Percentiles rank a stretch among this genome's conserved stretches.
Evolutionary conservation across 2,797 vertebrate species (phyloP).

Genomic region (Lepidocolaptes lacrymiger): DNA sequence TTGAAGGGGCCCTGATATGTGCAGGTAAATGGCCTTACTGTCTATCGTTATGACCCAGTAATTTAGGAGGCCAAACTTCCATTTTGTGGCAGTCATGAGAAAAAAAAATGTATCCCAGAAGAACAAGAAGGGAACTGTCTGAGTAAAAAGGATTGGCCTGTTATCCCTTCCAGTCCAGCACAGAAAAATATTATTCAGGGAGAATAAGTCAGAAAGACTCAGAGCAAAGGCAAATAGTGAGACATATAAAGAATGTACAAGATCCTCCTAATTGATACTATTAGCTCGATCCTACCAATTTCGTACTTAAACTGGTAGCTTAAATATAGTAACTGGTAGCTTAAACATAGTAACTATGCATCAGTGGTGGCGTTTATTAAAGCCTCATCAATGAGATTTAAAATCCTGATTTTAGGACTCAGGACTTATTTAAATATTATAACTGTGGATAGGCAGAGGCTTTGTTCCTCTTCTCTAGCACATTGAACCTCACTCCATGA

Average conservation of each 20-base stretch:
- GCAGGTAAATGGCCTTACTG: constrained; percentile 14
- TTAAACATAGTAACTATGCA: not conserved
- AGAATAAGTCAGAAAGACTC: not conserved
- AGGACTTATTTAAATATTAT: not conserved
- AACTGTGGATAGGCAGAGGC: not conserved
- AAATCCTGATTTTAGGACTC: not conserved
- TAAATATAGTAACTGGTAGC: not conserved
- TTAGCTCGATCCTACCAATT: not conserved
- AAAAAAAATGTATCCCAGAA: constrained; percentile 10
- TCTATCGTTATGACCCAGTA: not conserved
- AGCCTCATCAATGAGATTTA: not conserved
- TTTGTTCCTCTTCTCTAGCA: not conserved
- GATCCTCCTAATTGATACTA: not conserved
- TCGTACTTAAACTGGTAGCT: not conserved
- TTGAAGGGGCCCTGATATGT: not conserved
- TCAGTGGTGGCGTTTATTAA: not conserved
- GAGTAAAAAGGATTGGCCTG: not conserved
- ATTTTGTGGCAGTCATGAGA: not conserved
- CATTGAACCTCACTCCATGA: not conserved
- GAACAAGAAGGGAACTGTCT: not conserved
- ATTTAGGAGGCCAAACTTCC: constrained; percentile 42
- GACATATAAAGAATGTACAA: not conserved
- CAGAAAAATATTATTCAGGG: not conserved
- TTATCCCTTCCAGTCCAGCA: not conserved
- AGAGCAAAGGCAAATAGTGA: not conserved